Evolutionary conservation across 2,113 vertebrate species (phyloP).

Genomic region (Halichoeres trimaculatus): DNA sequence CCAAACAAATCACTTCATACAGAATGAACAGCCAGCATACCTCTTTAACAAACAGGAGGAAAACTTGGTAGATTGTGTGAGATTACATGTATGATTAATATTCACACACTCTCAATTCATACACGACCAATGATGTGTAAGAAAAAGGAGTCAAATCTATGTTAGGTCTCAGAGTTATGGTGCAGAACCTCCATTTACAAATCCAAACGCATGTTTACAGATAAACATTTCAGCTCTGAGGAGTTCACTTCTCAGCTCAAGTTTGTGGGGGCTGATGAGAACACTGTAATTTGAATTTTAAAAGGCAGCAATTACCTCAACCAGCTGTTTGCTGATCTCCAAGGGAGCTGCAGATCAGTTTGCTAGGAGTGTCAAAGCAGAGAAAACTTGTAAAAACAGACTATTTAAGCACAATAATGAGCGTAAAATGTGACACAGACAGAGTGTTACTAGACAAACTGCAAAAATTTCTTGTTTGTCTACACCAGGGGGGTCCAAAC

Average conservation of each 20-base stretch:
- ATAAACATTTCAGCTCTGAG: neutral
- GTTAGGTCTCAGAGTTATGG: too few relatives aligned
- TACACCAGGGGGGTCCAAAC: too few relatives aligned
- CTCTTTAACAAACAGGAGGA: neutral
- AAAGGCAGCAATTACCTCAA: neutral
- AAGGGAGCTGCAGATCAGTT: neutral
- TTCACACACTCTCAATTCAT: neutral
- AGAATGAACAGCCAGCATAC: neutral
- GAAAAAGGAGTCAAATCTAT: too few relatives aligned
- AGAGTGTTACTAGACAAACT: neutral
- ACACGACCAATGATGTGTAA: neutral
- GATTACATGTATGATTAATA: neutral
- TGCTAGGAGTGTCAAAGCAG: neutral
- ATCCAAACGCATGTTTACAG: neutral
- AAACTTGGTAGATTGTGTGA: neutral
- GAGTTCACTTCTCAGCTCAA: neutral
- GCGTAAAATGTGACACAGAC: neutral
- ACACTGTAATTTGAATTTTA: slow-evolving; percentile 13
- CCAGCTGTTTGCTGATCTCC: neutral
- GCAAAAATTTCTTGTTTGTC: too few relatives aligned
- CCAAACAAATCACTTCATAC: neutral
- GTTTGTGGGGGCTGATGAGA: slow-evolving; percentile 17
- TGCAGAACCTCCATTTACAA: neutral
- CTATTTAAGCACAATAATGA: neutral
- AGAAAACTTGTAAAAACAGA: neutral